Percentiles rank a stretch among this genome's conserved stretches.
phyloP scores from a whole-genome alignment of 1,140 invertebrate species.

The Melitaea cinxia region DNA sequence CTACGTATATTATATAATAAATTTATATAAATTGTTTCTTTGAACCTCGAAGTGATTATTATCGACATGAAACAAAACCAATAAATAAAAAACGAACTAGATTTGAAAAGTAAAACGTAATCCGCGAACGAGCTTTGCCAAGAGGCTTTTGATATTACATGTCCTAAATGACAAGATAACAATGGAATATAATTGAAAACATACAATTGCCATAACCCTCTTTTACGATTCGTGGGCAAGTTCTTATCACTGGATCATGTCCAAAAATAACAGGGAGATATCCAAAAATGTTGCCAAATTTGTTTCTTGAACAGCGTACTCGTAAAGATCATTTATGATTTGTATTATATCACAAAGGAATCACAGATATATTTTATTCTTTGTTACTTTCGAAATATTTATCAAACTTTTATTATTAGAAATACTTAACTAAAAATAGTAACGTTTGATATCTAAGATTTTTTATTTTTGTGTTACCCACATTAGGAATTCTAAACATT shows the following conservation, averaged over 20 bases:
- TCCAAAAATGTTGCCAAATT: conserved; percentile 34
- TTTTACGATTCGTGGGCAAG: conserved; percentile 12
- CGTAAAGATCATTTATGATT: conserved; percentile 19
- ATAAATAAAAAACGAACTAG: neutral
- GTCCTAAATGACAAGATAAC: conserved; percentile 15
- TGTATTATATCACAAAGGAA: conserved; percentile 1
- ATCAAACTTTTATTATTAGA: neutral
- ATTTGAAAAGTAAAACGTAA: neutral
- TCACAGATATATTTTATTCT: conserved; percentile 3
- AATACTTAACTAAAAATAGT: no score
- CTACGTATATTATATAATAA: no score
- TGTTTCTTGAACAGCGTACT: conserved; percentile 13
- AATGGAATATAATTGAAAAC: conserved; percentile 25
- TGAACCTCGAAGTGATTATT: no score
- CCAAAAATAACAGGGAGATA: conserved; percentile 17
- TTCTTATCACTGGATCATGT: conserved; percentile 30
- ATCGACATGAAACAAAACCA: neutral
- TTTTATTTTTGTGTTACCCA: no score
- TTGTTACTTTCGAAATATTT: neutral
- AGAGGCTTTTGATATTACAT: conserved; percentile 4
- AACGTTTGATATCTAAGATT: no score
- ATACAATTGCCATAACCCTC: conserved; percentile 19
- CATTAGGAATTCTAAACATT: no score
- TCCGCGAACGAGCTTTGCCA: neutral
- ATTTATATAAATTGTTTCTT: no score